phyloP scores from a whole-genome alignment of 2,113 vertebrate genomes.

The Gambusia holbrooki region DNA sequence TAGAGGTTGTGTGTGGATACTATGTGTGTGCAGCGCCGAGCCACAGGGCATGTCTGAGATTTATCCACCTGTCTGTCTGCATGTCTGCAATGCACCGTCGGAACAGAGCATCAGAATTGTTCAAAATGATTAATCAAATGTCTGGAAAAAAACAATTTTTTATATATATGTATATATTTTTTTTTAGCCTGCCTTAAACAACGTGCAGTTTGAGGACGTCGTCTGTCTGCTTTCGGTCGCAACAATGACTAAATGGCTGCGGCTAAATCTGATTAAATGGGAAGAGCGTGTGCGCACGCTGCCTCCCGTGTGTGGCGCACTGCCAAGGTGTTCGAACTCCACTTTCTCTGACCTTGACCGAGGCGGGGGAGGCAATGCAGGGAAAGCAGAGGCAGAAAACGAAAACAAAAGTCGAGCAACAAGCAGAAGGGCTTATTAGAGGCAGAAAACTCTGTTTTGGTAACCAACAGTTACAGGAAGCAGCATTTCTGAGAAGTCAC shows the following conservation, averaged over 20 bases:
- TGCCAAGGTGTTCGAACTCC: background rate
- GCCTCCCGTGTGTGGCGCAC: conserved; percentile 21
- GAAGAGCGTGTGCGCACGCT: conserved; percentile 15
- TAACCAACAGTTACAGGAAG: background rate
- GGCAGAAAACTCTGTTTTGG: background rate
- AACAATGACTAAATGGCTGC: background rate
- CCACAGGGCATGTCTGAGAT: conserved; percentile 21
- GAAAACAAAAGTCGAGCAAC: background rate
- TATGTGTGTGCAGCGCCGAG: conserved; percentile 10
- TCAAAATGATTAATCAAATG: conserved; percentile 6
- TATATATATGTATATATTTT: background rate
- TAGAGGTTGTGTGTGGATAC: conserved; percentile 22
- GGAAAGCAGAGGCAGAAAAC: no score
- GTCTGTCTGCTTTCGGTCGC: background rate
- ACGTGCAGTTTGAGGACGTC: background rate
- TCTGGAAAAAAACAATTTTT: background rate
- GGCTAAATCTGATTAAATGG: conserved; percentile 20
- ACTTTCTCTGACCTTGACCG: conserved; percentile 13
- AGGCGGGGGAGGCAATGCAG: background rate
- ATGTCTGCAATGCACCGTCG: conserved; percentile 8
- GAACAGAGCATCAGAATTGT: conserved; percentile 12
- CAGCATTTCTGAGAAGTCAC: background rate
- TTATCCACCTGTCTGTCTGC: conserved; percentile 26
- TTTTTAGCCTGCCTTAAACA: background rate
- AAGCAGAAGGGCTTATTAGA: background rate